Evolutionary conservation across 1,140 invertebrate species (phyloP), one percentile per base, ranked within the genome.

Genomic region (Bombus pyrosoma): DNA sequence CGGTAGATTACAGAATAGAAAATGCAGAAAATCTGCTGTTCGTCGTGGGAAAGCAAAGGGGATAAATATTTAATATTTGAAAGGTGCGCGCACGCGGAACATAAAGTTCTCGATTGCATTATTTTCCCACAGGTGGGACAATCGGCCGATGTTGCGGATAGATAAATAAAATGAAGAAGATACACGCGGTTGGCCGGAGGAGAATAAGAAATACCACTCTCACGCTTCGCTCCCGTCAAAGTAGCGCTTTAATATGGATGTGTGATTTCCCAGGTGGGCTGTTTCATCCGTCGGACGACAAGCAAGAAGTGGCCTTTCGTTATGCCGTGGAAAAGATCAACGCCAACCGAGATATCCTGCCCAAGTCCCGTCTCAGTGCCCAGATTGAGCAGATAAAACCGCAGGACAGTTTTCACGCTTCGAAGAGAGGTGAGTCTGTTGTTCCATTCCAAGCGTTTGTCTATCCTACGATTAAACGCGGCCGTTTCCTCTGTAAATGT

Each of bases 251-350:
- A 91, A 91, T 91, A 90, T 85, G 83, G 86, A 88, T 89, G 81
- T 53, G 77, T 92, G 91, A 93, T 93, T 93, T 95, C 94, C 85
- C 95, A 99, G 98, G 98, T 93, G 98, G 98, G 62, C 95, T 99
- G 62, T 99, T 99, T 94, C 98, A 99, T 96, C 97, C 97, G 39
- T 96, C 96, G 62, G 97, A 98, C 94, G 96, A 97, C 91, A 97
- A 97, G 89, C 97, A 98, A 94, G 98, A 98, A 95, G 96, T 98
- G 64, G 98, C 98, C 41, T 99, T 99, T 94, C 96, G 97, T 80
- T 98, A 98, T 95, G 98, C 98, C 3, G 98, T 98, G 28, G 98
- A 98, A 91, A 97, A 97, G 91, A 98, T 99, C 90, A 99, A 99
- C 95, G 96, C 96, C 32, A 98, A 98, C 93, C 95, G 97, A 82